Conservation (phyloP, 2,797 vertebrate species). For the Catamblyrhynchus diadema region DNA sequence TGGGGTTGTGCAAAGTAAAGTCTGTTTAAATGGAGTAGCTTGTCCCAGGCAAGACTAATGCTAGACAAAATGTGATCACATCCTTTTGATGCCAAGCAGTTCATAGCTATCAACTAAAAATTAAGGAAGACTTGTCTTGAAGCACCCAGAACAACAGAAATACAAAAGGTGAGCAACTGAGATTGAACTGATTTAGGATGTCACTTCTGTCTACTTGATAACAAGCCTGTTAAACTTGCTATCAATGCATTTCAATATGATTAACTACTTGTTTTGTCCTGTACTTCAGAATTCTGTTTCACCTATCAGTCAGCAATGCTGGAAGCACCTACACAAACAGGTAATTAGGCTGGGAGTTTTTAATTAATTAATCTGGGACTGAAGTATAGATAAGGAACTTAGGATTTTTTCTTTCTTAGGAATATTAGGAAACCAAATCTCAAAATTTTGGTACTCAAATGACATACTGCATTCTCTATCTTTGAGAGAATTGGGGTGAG, state of each 20-base stretch:
- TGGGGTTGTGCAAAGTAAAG: not conserved
- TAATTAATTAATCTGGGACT: not conserved
- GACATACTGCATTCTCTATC: not conserved
- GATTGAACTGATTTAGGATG: not conserved
- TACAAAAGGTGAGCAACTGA: not conserved
- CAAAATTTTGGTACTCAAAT: not conserved
- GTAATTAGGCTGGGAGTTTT: not conserved
- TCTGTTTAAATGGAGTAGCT: slow-evolving; percentile 6
- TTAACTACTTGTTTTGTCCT: not conserved
- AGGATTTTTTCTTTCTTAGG: not conserved
- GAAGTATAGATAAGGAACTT: not conserved
- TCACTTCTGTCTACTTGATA: not conserved
- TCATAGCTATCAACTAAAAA: not conserved
- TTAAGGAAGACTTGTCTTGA: not conserved
- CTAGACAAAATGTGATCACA: not conserved
- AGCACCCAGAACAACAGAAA: not conserved
- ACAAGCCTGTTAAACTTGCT: not conserved
- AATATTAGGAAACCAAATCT: not conserved
- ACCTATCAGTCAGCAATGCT: not conserved
- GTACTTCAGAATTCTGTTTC: not conserved
- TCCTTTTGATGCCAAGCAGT: not conserved
- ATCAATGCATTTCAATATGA: not conserved
- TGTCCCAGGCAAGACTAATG: slow-evolving; percentile 19
- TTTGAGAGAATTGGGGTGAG: not conserved
- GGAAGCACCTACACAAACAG: not conserved